Evolutionary conservation across 2,797 vertebrate genomes (phyloP), one percentile per base, ranked within the genome.

Genomic region (Coccyzus lansbergi): DNA sequence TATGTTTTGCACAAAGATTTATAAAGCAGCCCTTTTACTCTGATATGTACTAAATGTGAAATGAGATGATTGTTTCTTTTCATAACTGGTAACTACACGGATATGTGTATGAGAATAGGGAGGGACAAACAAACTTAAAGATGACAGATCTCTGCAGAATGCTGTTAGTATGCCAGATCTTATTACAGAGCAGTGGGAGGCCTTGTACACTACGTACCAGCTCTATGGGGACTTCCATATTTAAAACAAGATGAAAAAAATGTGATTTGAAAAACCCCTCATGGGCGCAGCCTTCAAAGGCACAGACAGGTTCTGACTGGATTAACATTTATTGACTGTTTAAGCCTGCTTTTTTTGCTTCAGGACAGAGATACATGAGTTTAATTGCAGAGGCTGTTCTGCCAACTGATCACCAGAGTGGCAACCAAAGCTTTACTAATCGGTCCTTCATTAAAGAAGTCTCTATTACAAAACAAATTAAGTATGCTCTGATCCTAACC

Each of bases 261-360:
- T 86, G 97, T 97, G 98, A 98, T 98, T 98, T 97, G 96, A 97
- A 97, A 98, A 99, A 97, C 96, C 97, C 98, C 98, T 98, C 97
- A 96, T 98, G 98, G 99, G 98, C 98, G 98, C 98, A 98, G 98
- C 98, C 98, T 99, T 99, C 99, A 99, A 99, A 99, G 98, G 97
- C 98, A 97, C 98, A 98, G 98, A 98, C 98, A 98, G 98, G 98
- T 98, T 99, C 98, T 98, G 98, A 99, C 98, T 99, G 99, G 99
- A 99, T 99, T 99, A 99, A 99, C 99, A 99, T 99, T 99, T 99
- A 99, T 99, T 99, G 99, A 99, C 98, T 98, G 97, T 98, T 98
- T 98, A 98, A 98, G 98, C 98, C 98, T 98, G 97, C 97, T 98
- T 98, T 98, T 38, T 98, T 98, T 98, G 98, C 98, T 99, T 97